These are phyloP conservation scores for Acrobasis consociella DNA, from an alignment of 2,888 invertebrate species.

Conservation along the genomic window DNA sequence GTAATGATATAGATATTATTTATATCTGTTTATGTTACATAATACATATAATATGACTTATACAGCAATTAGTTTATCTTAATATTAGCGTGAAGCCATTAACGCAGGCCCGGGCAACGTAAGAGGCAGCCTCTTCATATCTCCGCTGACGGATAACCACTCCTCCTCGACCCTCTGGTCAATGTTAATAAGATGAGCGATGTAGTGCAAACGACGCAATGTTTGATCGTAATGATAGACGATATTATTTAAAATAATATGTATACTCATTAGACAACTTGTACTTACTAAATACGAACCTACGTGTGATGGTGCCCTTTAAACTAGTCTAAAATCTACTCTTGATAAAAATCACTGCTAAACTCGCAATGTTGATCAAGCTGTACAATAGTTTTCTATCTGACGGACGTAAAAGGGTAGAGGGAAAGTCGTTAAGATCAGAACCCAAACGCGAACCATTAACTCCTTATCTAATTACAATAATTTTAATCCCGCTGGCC, in stretches of 20 bases:
- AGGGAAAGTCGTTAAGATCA: constrained; percentile 9
- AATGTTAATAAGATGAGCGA: constrained; percentile 27
- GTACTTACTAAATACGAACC: too few species aligned
- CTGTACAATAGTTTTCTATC: neutral
- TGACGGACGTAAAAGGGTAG: constrained; percentile 4
- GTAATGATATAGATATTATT: constrained; percentile 19
- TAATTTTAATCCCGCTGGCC: constrained; percentile 13
- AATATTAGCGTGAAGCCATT: constrained; percentile 46
- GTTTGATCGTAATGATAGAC: constrained; percentile 23
- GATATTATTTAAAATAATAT: too few species aligned
- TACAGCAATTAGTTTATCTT: too few species aligned
- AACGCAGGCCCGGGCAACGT: constrained; percentile 34
- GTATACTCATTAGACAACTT: too few species aligned
- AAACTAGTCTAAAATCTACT: neutral
- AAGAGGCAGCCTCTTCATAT: constrained; percentile 21
- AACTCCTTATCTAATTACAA: constrained; percentile 18
- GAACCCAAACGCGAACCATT: constrained; percentile 13
- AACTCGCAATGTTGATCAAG: neutral
- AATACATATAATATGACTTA: too few species aligned
- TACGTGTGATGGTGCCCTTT: neutral
- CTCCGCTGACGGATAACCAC: too few species aligned
- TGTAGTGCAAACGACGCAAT: constrained; percentile 27
- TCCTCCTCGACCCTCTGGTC: too few species aligned
- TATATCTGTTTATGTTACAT: too few species aligned
- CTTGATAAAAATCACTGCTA: neutral